A percentile compares a stretch with the other conserved stretches of the same genome.
Conservation (phyloP, 2,113 vertebrate species). For the Percopsis transmontana region DNA sequence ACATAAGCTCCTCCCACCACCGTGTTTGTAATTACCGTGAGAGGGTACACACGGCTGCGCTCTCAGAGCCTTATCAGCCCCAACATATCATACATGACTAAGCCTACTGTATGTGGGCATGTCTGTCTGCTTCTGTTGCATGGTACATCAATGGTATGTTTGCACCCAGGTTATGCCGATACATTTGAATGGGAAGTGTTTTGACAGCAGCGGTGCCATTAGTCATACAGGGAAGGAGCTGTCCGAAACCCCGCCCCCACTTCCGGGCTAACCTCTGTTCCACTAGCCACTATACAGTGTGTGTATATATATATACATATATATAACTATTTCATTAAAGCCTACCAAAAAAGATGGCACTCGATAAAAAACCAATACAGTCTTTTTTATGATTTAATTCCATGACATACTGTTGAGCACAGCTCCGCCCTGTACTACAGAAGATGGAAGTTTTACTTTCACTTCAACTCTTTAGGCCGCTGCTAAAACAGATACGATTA, state of each 20-base stretch:
- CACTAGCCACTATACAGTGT: no score
- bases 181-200: neutral
- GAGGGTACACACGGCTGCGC: conserved; percentile 50
- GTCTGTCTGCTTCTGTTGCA: neutral
- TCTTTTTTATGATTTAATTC: no score
- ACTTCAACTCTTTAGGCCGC: neutral
- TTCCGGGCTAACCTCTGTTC: neutral
- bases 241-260: neutral
- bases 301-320: no score
- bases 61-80: conserved; percentile 61
- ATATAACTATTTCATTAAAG: no score
- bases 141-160: neutral
- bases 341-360: no score
- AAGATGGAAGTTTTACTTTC: no score
- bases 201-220: neutral
- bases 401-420: no score
- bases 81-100: conserved; percentile 34
- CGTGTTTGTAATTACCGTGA: conserved; percentile 65
- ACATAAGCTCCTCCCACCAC: conserved; percentile 47
- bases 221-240: neutral
- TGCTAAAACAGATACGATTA: neutral
- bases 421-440: no score
- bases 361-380: no score
- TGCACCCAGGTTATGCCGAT: neutral
- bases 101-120: neutral